These are phyloP conservation scores for Oryzias woworae DNA, from an alignment of 2,113 vertebrate species.

Conservation along the genomic window DNA sequence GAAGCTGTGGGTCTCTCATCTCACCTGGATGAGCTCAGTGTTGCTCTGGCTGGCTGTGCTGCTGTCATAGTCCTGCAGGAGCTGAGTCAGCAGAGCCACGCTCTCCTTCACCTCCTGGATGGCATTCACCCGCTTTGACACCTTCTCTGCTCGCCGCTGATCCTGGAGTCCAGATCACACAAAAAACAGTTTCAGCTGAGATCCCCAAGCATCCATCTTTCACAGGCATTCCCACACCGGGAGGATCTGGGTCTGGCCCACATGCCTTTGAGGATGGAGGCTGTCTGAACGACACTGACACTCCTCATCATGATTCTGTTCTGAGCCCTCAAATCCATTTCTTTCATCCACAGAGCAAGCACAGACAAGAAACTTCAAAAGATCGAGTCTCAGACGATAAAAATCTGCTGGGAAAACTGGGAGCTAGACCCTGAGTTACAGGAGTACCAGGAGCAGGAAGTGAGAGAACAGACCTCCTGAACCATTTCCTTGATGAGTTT, in stretches of 20 bases:
- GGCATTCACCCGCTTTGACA: conserved; percentile 91
- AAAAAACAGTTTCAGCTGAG: not conserved
- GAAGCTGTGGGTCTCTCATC: not conserved
- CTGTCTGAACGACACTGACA: too few species aligned
- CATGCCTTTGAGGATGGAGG: too few species aligned
- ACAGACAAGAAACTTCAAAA: too few species aligned
- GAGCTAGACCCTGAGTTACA: too few species aligned
- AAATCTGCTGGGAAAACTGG: too few species aligned
- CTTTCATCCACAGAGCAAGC: too few species aligned
- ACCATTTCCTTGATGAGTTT: conserved; percentile 99
- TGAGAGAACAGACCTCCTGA: conserved; percentile 81
- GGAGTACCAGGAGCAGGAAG: not conserved
- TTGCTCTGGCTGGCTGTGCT: conserved; percentile 75
- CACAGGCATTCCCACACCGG: not conserved
- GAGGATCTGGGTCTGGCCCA: not conserved
- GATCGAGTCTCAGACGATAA: too few species aligned
- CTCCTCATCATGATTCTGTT: too few species aligned
- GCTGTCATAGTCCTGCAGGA: conserved; percentile 87
- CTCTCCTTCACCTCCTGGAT: conserved; percentile 97
- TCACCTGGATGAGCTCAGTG: conserved; percentile 91
- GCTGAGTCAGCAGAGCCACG: conserved; percentile 89
- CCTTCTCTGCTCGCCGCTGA: conserved; percentile 95
- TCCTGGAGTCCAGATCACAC: conserved; percentile 71
- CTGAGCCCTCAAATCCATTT: too few species aligned
- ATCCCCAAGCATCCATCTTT: too few species aligned